A percentile compares a stretch with the other conserved stretches of the same genome.
phyloP scores from a whole-genome alignment of 2,113 vertebrate species.

The Drymodes brunneopygia region DNA sequence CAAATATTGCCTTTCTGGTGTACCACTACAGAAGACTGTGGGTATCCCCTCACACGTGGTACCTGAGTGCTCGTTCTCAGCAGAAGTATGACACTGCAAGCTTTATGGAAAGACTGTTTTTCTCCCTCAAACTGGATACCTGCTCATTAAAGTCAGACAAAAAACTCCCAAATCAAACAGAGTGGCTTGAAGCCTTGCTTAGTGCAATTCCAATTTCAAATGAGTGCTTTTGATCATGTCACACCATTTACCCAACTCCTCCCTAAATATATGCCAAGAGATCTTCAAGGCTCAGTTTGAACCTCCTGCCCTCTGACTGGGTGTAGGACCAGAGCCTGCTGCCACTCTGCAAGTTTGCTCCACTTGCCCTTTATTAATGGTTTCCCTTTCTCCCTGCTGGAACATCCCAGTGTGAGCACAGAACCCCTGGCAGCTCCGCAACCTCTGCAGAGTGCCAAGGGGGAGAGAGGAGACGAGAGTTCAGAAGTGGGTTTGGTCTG shows the following conservation, averaged over 20 bases:
- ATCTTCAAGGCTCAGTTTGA: background rate
- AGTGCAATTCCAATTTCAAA: background rate
- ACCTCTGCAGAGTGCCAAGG: background rate
- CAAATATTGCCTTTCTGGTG: background rate
- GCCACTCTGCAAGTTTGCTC: background rate
- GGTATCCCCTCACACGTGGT: background rate
- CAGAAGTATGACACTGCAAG: background rate
- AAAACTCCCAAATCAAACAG: background rate
- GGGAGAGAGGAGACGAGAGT: background rate
- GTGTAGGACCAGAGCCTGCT: background rate
- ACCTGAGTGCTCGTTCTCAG: background rate
- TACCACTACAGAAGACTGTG: background rate
- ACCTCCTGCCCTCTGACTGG: background rate
- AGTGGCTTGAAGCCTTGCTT: background rate
- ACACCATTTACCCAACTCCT: background rate
- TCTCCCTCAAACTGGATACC: background rate
- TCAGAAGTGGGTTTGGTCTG: background rate
- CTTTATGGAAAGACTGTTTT: background rate
- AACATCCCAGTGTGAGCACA: background rate
- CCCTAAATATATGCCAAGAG: accelerated
- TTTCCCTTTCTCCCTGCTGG: background rate
- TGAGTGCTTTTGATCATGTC: background rate
- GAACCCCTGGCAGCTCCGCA: background rate
- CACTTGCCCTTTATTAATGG: background rate
- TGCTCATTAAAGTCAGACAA: background rate